A percentile compares a stretch with the other conserved stretches of the same genome.
phyloP scores from a whole-genome alignment of 2,888 invertebrate species.

The Julus scanicus region DNA sequence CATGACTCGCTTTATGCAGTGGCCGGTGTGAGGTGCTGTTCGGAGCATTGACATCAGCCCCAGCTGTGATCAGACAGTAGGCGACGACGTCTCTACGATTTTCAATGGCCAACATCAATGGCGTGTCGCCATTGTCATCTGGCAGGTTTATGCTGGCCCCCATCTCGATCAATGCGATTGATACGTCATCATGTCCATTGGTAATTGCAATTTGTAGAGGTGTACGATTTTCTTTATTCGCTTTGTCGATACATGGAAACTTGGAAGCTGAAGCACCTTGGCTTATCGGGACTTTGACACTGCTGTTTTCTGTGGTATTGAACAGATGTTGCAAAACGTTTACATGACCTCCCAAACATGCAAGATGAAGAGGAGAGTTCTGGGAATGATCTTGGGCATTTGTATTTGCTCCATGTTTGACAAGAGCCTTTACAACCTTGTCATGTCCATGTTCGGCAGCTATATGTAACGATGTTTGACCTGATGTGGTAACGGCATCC shows the following conservation, averaged over 20 bases:
- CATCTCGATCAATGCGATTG: neutral
- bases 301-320: neutral
- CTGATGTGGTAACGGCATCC: neutral
- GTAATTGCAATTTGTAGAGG: neutral
- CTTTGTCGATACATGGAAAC: neutral
- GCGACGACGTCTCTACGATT: neutral
- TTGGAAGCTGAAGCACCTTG: neutral
- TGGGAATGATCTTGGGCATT: neutral
- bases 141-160: neutral
- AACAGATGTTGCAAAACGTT: neutral
- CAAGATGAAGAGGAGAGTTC: neutral
- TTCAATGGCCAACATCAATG: neutral
- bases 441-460: constrained; percentile 15
- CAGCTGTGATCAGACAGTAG: neutral
- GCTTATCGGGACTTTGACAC: neutral
- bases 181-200: neutral
- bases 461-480: neutral
- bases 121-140: neutral
- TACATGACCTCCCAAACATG: neutral
- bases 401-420: neutral
- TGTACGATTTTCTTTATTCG: neutral
- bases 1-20: neutral
- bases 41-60: neutral
- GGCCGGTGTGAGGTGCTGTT: neutral
- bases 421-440: neutral